phyloP scores from a whole-genome alignment of 2,888 invertebrate species.

The Aelia acuminata region DNA sequence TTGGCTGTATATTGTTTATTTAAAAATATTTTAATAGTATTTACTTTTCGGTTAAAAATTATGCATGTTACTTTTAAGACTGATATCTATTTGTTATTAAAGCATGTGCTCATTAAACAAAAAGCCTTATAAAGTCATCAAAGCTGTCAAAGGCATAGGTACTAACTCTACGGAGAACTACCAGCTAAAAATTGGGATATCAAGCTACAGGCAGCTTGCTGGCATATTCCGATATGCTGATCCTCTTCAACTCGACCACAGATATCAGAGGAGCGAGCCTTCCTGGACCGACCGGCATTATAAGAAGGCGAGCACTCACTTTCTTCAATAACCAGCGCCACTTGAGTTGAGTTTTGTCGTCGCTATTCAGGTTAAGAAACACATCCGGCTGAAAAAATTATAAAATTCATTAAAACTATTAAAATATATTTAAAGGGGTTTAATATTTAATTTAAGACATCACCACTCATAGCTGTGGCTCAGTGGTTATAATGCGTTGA shows the following conservation, averaged over 20 bases:
- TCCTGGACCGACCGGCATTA: constrained; percentile 67
- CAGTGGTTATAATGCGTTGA: no score
- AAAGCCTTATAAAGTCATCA: background rate
- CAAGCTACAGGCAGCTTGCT: constrained; percentile 69
- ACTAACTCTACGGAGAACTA: background rate
- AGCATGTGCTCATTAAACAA: background rate
- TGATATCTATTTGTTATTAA: no score
- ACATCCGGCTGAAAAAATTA: constrained; percentile 71
- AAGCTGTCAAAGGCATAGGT: background rate
- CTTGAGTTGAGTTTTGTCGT: constrained; percentile 74
- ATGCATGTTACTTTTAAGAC: no score
- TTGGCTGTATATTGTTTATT: background rate
- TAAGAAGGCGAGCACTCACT: constrained; percentile 74
- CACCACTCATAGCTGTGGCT: no score
- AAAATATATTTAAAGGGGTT: constrained; percentile 60
- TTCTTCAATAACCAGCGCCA: constrained; percentile 78
- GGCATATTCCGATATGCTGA: constrained; percentile 68
- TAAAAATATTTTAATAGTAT: no score
- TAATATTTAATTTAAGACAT: no score
- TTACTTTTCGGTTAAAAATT: no score
- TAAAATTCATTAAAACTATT: background rate
- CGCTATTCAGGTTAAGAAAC: constrained; percentile 72
- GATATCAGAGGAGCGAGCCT: constrained; percentile 68
- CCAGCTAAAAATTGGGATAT: background rate
- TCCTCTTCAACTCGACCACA: constrained; percentile 68